phyloP scores from a whole-genome alignment of 2,797 vertebrate genomes.

The Oceanodroma leucorhoa region DNA sequence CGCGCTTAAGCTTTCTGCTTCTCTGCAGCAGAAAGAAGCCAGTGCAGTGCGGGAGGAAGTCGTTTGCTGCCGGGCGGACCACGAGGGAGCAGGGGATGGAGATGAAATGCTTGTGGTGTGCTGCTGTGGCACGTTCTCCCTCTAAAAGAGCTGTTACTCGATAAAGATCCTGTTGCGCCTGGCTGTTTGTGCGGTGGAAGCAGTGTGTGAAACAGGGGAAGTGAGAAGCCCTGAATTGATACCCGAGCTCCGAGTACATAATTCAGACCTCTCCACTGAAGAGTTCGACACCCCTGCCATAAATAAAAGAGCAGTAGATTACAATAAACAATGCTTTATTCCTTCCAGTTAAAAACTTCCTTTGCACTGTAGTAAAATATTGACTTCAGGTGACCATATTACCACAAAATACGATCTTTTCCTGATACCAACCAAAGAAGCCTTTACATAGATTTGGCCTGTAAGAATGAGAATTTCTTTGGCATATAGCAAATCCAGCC shows the following conservation, averaged over 20 bases:
- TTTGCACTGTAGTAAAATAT: slow-evolving; percentile 30
- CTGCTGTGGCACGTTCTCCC: slow-evolving; percentile 35
- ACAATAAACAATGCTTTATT: slow-evolving; percentile 17
- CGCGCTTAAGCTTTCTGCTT: not conserved
- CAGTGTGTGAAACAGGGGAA: not conserved
- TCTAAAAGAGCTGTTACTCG: not conserved
- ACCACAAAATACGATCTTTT: slow-evolving; percentile 36
- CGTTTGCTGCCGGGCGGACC: not conserved
- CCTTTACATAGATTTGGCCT: not conserved
- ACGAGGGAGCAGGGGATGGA: slow-evolving; percentile 30
- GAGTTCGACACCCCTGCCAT: slow-evolving; percentile 33
- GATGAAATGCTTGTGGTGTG: slow-evolving; percentile 61
- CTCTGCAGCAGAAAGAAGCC: not conserved
- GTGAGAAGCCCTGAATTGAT: not conserved
- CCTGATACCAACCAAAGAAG: not conserved
- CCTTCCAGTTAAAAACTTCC: slow-evolving; percentile 60
- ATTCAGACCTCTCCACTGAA: slow-evolving; percentile 40
- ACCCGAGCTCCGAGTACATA: not conserved
- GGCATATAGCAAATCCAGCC: not conserved
- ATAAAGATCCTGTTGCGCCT: slow-evolving; percentile 7
- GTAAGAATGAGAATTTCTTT: not conserved
- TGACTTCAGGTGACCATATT: slow-evolving; percentile 27
- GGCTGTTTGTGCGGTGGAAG: not conserved
- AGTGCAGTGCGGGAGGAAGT: not conserved
- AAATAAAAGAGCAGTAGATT: slow-evolving; percentile 22